Conservation (phyloP, 1,140 invertebrate genomes). For the Telenomus remus region DNA sequence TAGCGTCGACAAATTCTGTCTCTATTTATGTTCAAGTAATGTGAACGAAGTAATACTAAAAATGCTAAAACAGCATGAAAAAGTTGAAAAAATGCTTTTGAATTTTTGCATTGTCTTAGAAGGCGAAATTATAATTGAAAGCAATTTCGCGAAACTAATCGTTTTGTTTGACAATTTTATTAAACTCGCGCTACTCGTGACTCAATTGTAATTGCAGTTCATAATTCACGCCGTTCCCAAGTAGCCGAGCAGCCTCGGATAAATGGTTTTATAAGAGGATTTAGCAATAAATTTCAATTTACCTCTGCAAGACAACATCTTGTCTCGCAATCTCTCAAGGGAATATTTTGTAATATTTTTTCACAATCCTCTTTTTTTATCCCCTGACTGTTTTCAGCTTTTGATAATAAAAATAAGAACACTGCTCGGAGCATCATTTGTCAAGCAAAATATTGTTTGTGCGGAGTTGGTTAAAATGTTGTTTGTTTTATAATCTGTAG, state of each 20-base stretch:
- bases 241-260: conserved; percentile 35
- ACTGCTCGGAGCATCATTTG: conserved; percentile 37
- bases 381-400: conserved; percentile 22
- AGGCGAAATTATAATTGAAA: no score
- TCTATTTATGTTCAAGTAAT: no score
- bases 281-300: conserved; percentile 58
- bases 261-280: conserved; percentile 53
- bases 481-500: conserved; percentile 30
- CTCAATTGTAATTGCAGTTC: conserved; percentile 41
- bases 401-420: neutral
- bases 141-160: conserved; percentile 6
- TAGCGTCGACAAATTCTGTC: no score
- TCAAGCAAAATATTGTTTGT: conserved; percentile 28
- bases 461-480: conserved; percentile 47
- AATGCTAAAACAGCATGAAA: no score
- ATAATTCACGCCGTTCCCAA: conserved; percentile 38
- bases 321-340: conserved; percentile 44
- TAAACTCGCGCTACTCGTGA: conserved; percentile 11
- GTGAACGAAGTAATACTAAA: no score
- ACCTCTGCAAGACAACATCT: conserved; percentile 42
- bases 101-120: no score
- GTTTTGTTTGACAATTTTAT: conserved; percentile 27
- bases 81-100: no score
- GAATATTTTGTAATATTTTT: conserved; percentile 56
- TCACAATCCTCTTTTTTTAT: conserved; percentile 30